phyloP scores from a whole-genome alignment of 2,888 invertebrate genomes.

The Aelia acuminata region DNA sequence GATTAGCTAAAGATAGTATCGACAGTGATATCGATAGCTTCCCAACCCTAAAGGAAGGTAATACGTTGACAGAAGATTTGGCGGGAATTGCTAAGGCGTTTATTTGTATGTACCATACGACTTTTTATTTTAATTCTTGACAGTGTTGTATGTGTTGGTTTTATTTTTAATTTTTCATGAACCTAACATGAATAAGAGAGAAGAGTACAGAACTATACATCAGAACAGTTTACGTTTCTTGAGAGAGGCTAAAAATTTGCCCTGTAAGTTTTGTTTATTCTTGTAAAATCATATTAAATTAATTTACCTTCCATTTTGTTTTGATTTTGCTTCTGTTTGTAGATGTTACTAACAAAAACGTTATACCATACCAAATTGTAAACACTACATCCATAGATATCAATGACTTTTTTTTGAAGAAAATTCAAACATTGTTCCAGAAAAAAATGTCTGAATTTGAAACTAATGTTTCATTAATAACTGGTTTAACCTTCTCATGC shows the following conservation, averaged over 20 bases:
- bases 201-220: conserved; percentile 26
- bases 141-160: neutral
- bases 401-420: conserved; percentile 19
- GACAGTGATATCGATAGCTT: too few species aligned
- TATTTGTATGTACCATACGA: neutral
- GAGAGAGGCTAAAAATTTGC: conserved; percentile 34
- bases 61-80: neutral
- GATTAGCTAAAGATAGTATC: too few species aligned
- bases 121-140: neutral
- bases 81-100: neutral
- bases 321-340: neutral
- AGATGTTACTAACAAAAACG: conserved; percentile 14
- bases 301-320: too few species aligned
- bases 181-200: neutral
- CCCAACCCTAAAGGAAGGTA: neutral
- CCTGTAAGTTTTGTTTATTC: neutral
- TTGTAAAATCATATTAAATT: neutral
- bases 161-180: neutral
- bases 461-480: neutral
- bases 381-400: neutral
- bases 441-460: conserved; percentile 1
- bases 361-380: conserved; percentile 10
- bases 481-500: neutral
- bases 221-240: conserved; percentile 34
- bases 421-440: neutral